Evolutionary conservation across 2,888 invertebrate genomes (phyloP).

Genomic region (Synanthedon andrenaeformis): DNA sequence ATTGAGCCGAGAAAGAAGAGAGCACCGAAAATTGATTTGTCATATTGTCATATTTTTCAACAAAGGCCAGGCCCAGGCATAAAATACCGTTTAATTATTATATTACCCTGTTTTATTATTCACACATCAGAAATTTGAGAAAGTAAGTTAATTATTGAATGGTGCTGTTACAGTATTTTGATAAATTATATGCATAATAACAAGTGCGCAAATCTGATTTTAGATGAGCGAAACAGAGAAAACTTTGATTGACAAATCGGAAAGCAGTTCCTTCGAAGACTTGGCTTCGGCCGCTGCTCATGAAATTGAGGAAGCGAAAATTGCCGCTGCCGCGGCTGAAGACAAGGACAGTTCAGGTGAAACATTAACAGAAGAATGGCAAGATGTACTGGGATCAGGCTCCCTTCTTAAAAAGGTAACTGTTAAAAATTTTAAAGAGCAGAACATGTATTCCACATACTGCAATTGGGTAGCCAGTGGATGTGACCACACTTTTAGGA

Average conservation of each 20-base stretch:
- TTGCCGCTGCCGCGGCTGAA: constrained; percentile 39
- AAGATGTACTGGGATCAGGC: constrained; percentile 85
- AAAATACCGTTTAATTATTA: too few relatives aligned
- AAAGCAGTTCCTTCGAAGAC: constrained; percentile 76
- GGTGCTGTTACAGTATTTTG: too few relatives aligned
- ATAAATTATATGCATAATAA: constrained; percentile 5
- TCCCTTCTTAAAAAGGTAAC: constrained; percentile 73
- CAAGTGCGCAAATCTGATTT: constrained; percentile 29
- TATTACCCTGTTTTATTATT: too few relatives aligned
- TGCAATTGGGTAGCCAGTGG: not conserved
- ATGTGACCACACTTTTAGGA: not conserved
- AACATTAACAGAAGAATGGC: constrained; percentile 68
- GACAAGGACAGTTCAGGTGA: constrained; percentile 37
- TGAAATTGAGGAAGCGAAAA: constrained; percentile 64
- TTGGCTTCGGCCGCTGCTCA: constrained; percentile 69
- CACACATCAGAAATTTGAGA: too few relatives aligned
- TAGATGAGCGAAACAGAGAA: constrained; percentile 61
- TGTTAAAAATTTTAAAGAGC: not conserved
- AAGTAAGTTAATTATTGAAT: too few relatives aligned
- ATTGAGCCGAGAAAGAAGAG: too few relatives aligned
- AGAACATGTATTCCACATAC: not conserved
- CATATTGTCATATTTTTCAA: too few relatives aligned
- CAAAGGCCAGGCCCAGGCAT: too few relatives aligned
- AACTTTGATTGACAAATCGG: constrained; percentile 69
- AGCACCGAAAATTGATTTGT: too few relatives aligned